These are phyloP conservation scores for Corvus moneduloides DNA, from an alignment of 2,113 vertebrate species.

Conservation along the genomic window DNA sequence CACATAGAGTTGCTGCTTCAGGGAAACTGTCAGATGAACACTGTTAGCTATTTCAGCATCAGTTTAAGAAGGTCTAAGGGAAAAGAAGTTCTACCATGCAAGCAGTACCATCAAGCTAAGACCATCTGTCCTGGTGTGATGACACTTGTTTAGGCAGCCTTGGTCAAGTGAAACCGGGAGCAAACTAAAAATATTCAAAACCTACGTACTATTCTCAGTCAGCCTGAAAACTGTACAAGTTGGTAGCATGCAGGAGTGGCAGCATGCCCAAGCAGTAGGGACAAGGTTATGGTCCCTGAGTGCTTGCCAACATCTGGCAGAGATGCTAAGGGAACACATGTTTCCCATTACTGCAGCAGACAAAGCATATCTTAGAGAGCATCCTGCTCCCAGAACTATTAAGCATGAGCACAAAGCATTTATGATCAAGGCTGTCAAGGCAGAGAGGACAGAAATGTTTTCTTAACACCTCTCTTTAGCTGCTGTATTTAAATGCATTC, in stretches of 20 bases:
- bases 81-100: background rate
- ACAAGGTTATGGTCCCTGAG: background rate
- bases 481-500: background rate
- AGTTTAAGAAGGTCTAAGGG: background rate
- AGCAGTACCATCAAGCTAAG: background rate
- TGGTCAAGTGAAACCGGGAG: background rate
- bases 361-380: background rate
- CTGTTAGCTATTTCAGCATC: background rate
- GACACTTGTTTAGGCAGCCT: background rate
- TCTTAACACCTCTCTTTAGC: background rate
- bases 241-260: background rate
- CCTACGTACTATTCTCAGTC: background rate
- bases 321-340: background rate
- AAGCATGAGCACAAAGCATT: background rate
- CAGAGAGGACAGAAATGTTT: background rate
- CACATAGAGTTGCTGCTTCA: background rate
- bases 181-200: background rate
- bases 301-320: slow-evolving; percentile 16
- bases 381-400: background rate
- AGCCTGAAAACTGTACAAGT: background rate
- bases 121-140: background rate
- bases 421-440: background rate
- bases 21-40: background rate
- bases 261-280: background rate
- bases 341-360: background rate